These are phyloP conservation scores for Siderastrea radians DNA, from an alignment of 92 coral and sea anemone genomes.

Conservation along the genomic window DNA sequence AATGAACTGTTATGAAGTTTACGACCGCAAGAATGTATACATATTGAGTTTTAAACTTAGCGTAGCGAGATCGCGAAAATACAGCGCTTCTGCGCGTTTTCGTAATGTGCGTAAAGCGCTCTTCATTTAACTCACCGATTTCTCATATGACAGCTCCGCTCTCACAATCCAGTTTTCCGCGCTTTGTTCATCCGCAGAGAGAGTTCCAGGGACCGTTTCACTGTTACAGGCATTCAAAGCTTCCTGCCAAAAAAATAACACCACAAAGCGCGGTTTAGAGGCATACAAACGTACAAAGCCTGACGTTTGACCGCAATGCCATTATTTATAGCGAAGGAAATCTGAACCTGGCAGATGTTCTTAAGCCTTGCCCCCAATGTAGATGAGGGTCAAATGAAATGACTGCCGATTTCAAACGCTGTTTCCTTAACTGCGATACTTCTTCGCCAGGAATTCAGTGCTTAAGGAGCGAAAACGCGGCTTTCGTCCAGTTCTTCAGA, in stretches of 20 bases:
- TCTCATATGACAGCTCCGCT: not conserved
- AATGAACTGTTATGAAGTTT: constrained; percentile 35
- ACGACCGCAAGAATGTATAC: constrained; percentile 20
- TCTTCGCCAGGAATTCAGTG: constrained; percentile 43
- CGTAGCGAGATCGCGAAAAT: not conserved
- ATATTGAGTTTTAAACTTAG: not conserved
- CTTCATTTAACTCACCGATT: constrained; percentile 24
- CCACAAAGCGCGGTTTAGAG: not conserved
- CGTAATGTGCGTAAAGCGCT: not conserved
- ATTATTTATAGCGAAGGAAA: constrained; percentile 33
- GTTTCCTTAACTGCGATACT: constrained; percentile 50
- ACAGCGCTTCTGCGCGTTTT: not conserved
- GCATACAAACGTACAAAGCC: constrained; percentile 14
- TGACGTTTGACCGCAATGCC: constrained; percentile 25
- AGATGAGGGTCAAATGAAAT: constrained; percentile 44
- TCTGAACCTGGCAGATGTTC: constrained; percentile 56
- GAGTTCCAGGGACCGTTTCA: constrained; percentile 6
- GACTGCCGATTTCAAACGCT: constrained; percentile 28
- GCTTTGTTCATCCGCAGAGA: not conserved
- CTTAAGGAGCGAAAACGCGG: constrained; percentile 3
- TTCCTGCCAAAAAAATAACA: constrained; percentile 22
- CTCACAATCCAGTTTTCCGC: constrained; percentile 7
- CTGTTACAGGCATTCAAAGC: constrained; percentile 33
- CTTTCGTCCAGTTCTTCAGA: not conserved
- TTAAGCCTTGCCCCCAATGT: constrained; percentile 22